A percentile compares a stretch with the other conserved stretches of the same genome.
Evolutionary conservation across 1,140 invertebrate genomes (phyloP).

Genomic region (Pentalonia nigronervosa): DNA sequence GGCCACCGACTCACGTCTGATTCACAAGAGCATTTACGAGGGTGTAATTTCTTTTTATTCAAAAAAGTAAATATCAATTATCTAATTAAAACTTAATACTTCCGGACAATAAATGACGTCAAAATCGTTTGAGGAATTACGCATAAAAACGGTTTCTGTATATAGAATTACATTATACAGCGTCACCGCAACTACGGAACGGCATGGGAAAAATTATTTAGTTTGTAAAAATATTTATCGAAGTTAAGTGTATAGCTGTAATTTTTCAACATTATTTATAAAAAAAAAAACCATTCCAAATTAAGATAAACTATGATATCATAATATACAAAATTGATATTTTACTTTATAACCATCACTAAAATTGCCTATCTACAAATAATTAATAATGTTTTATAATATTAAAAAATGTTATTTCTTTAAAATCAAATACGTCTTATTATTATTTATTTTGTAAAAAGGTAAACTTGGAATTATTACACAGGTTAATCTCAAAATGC

Average conservation of each 20-base stretch:
- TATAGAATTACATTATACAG: background rate
- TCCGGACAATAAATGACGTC: background rate
- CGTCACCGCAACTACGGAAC: background rate
- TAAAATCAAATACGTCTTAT: no score
- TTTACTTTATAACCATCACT: background rate
- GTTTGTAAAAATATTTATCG: background rate
- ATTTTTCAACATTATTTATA: background rate
- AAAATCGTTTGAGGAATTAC: constrained; percentile 44
- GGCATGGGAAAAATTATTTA: background rate
- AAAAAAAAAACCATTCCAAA: background rate
- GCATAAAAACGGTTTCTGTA: background rate
- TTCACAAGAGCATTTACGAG: constrained; percentile 36
- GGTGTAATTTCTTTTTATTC: constrained; percentile 34
- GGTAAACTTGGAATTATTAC: background rate
- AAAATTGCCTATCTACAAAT: background rate
- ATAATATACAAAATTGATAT: background rate
- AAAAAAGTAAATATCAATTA: constrained; percentile 52
- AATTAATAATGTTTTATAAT: background rate
- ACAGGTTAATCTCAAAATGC: background rate
- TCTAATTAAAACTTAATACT: constrained; percentile 47
- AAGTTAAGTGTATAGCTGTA: background rate
- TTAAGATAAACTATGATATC: background rate
- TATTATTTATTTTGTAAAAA: background rate
- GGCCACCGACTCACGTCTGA: constrained; percentile 31
- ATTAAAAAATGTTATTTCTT: no score